Percentiles rank a stretch among this genome's conserved stretches.
phyloP scores from a whole-genome alignment of 92 coral and sea anemone genomes.

The Epizoanthus ramosus region DNA sequence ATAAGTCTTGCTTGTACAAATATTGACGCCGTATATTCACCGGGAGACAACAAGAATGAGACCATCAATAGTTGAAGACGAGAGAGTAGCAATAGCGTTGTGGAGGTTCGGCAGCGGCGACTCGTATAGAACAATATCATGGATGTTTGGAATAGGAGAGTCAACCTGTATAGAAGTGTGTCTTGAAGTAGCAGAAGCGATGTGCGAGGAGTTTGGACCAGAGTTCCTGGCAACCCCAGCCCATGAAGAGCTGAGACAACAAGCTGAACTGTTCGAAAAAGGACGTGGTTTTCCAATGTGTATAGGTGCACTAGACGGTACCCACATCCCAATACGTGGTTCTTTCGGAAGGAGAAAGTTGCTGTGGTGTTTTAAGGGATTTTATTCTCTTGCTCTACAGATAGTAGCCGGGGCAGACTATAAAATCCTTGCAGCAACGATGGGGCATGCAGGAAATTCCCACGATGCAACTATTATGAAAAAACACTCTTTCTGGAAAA shows the following conservation, averaged over 20 bases:
- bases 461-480: slow-evolving; percentile 65
- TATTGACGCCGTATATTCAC: slow-evolving; percentile 38
- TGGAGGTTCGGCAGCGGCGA: slow-evolving; percentile 42
- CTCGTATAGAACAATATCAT: slow-evolving; percentile 27
- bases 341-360: slow-evolving; percentile 45
- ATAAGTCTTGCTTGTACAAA: slow-evolving; percentile 43
- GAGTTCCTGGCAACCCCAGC: slow-evolving; percentile 43
- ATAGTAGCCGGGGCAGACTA: slow-evolving; percentile 52
- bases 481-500: slow-evolving; percentile 65
- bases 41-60: slow-evolving; percentile 45
- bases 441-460: slow-evolving; percentile 59
- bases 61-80: slow-evolving; percentile 39
- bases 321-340: slow-evolving; percentile 49
- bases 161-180: slow-evolving; percentile 50
- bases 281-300: slow-evolving; percentile 46
- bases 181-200: slow-evolving; percentile 51
- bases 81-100: slow-evolving; percentile 46
- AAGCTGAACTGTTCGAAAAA: slow-evolving; percentile 54
- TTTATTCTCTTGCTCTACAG: slow-evolving; percentile 57
- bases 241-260: slow-evolving; percentile 55
- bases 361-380: slow-evolving; percentile 47
- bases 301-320: slow-evolving; percentile 41
- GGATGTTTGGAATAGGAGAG: slow-evolving; percentile 60
- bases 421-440: slow-evolving; percentile 53
- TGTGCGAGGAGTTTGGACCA: slow-evolving; percentile 59